Evolutionary conservation across 1,140 invertebrate species (phyloP).

Genomic region (Onthophagus taurus): DNA sequence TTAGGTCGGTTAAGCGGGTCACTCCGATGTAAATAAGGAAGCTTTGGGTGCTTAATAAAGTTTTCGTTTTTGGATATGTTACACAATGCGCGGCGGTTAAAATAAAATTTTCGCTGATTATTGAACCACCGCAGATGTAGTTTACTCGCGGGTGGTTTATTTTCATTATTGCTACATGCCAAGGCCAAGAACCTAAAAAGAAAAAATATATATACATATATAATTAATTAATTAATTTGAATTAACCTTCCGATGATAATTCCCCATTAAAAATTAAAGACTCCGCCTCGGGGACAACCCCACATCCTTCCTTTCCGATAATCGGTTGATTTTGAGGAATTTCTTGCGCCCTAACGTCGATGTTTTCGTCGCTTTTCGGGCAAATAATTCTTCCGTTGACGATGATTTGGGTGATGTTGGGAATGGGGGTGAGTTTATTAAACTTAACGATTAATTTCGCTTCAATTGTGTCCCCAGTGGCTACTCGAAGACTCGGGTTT

Average conservation of each 20-base stretch:
- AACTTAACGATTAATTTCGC: conserved; percentile 32
- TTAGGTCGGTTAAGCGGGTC: neutral
- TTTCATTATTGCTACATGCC: conserved; percentile 14
- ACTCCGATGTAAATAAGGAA: neutral
- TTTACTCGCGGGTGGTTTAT: conserved; percentile 2
- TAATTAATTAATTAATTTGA: neutral
- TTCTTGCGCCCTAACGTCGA: neutral
- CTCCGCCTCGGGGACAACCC: neutral
- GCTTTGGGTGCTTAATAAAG: neutral
- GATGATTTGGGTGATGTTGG: conserved; percentile 22
- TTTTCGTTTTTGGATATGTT: conserved; percentile 11
- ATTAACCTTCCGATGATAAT: conserved; percentile 9
- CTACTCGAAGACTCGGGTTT: conserved; percentile 27
- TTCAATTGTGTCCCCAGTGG: conserved; percentile 20
- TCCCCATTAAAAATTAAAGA: neutral
- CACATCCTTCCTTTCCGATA: neutral
- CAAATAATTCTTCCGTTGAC: conserved; percentile 31
- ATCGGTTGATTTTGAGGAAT: neutral
- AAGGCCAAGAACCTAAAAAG: conserved; percentile 11
- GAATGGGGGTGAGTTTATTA: conserved; percentile 23
- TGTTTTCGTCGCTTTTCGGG: conserved; percentile 12
- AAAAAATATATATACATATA: neutral
- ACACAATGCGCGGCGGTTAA: conserved; percentile 55
- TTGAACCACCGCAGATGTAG: conserved; percentile 46
- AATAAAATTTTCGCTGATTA: conserved; percentile 40